Base-by-base conservation (phyloP, 2,113 vertebrate genomes). In the Calonectris borealis region DNA sequence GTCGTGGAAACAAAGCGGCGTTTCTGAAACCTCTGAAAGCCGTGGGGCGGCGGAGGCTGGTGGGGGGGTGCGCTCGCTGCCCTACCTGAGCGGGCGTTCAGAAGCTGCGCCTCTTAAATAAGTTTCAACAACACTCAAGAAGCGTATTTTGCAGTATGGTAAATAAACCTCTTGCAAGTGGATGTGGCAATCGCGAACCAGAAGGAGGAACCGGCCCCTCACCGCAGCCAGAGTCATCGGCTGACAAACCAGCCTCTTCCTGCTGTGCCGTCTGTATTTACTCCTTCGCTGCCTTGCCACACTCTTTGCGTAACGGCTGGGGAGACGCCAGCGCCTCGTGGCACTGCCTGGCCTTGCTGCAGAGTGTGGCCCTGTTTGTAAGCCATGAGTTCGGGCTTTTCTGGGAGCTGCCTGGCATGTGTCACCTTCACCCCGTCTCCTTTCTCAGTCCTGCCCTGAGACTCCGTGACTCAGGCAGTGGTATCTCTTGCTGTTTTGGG, bases 1-100 rank as follows among this genome's bases (percentile, higher is more conserved):
- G 4, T 65, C 3, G 0, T 10, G 8, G 38, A 52, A 54, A 48
- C 64, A 26, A 60, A 49, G 38, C 2, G 0, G 26, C 0, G 1
- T 36, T 62, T 61, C 54, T 38, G 69, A 76, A 58, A 36, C 26
- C 20, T 25, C 65, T 3, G 8, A 24, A 46, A 51, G 36, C 48
- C 1, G 4, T 1, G 6, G 40, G 55, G 60, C 1, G 0, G 16
- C 0, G 1, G 52, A 68, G 31, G 49, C 69, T 14, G 1, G 12
- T 1, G 9, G 7, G 25, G 4, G 55, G 18, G 19, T 10, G n/a
- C 5, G 3, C 34, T 27, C 10, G 0, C 20, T 34, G 69, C 51
- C 18, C 44, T 10, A 8, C 25, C 34, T 1, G 1, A 22, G 42
- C 8, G 0, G 32, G 19, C 1, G 0, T 8, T 31, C 34, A 55